Conservation (phyloP, 64 coral and sea anemone genomes). For the Porites lutea region DNA sequence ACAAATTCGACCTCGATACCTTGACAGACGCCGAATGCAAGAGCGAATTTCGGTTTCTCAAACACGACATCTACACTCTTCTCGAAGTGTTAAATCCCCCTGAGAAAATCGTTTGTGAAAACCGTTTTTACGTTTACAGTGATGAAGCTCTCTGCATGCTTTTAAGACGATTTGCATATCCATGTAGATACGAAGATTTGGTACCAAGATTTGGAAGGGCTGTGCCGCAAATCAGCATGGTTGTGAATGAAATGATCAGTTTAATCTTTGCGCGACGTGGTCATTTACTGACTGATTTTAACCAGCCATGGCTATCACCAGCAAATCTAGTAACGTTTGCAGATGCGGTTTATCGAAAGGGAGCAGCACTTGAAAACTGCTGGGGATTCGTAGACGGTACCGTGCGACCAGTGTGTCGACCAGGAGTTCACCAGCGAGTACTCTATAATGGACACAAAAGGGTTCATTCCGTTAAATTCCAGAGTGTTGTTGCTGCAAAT, state of each 20-base stretch:
- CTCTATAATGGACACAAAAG: conserved; percentile 27
- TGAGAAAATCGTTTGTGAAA: conserved; percentile 3
- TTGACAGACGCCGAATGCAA: conserved; percentile 30
- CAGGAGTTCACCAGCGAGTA: background rate
- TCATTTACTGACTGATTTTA: too few relatives aligned
- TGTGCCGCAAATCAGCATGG: too few relatives aligned
- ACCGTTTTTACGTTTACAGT: conserved; percentile 2
- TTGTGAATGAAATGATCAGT: too few relatives aligned
- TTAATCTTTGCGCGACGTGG: too few relatives aligned
- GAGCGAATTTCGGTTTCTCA: conserved; percentile 34
- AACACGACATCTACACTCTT: conserved; percentile 5
- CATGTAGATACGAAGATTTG: too few relatives aligned
- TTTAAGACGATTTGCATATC: too few relatives aligned
- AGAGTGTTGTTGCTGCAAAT: conserved; percentile 3
- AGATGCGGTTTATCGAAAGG: too few relatives aligned
- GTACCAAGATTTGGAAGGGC: too few relatives aligned
- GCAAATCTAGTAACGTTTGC: too few relatives aligned
- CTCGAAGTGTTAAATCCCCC: background rate
- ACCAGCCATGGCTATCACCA: too few relatives aligned
- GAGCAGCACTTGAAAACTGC: too few relatives aligned
- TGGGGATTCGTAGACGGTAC: too few relatives aligned
- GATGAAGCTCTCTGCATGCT: conserved; percentile 9
- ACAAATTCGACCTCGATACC: conserved; percentile 20
- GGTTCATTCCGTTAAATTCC: conserved; percentile 1
- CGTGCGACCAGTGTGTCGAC: conserved; percentile 29